Evolutionary conservation across 2,797 vertebrate genomes (phyloP).

Genomic region (Amniataba percoides): DNA sequence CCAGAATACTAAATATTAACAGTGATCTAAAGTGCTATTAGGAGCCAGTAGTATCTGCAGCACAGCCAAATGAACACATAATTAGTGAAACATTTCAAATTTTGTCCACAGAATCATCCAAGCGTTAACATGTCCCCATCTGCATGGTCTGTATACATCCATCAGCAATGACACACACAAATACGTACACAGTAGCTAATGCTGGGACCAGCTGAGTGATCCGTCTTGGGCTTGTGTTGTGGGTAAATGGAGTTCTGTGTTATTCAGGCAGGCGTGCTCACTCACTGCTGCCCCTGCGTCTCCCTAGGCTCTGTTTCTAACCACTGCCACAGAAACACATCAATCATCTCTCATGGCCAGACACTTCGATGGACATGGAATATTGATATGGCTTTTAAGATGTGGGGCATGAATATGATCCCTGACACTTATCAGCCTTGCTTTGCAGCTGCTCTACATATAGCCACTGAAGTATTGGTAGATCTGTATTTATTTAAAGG

Average conservation of each 20-base stretch:
- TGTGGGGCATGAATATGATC: conserved; percentile 76
- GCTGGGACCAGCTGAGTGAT: conserved; percentile 56
- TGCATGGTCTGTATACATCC: conserved; percentile 56
- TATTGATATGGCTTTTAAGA: conserved; percentile 79
- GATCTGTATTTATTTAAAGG: conserved; percentile 59
- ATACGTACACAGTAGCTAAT: conserved; percentile 51
- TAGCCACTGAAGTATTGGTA: conserved; percentile 44
- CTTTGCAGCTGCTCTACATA: conserved; percentile 63
- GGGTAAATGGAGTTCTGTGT: conserved; percentile 72
- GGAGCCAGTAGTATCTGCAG: conserved; percentile 44
- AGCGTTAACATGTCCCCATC: conserved; percentile 51
- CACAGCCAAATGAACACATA: conserved; percentile 58
- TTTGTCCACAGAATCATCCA: conserved; percentile 55
- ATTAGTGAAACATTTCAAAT: conserved; percentile 64
- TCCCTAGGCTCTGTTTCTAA: conserved; percentile 72
- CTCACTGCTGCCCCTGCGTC: conserved; percentile 67
- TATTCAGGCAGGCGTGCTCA: conserved; percentile 58
- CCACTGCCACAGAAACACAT: conserved; percentile 72
- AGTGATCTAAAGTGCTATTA: conserved; percentile 73
- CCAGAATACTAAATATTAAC: conserved; percentile 80
- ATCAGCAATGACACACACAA: conserved; percentile 53
- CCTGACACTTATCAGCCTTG: conserved; percentile 68
- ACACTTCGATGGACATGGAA: conserved; percentile 73
- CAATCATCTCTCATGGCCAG: conserved; percentile 78
- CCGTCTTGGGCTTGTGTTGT: conserved; percentile 70